Evolutionary conservation across 1,140 invertebrate species (phyloP).

Genomic region (Choristoneura fumiferana): DNA sequence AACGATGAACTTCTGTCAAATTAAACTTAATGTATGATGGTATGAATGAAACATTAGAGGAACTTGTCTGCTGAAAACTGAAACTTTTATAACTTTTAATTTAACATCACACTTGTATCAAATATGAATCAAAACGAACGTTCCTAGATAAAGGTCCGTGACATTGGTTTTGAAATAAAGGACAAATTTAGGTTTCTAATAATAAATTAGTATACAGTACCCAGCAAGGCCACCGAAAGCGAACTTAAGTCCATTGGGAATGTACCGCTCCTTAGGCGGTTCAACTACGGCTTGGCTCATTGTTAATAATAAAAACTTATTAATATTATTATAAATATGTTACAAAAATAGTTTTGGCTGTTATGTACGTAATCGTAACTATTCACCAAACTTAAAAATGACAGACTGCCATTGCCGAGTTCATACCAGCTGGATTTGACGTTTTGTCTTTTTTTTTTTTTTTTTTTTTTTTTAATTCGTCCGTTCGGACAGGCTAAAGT

Average conservation of each 20-base stretch:
- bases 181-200: conserved; percentile 37
- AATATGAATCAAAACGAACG: too few relatives aligned
- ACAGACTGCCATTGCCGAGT: background rate
- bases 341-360: background rate
- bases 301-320: conserved; percentile 4
- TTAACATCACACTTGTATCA: too few relatives aligned
- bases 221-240: conserved; percentile 83
- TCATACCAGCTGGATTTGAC: conserved; percentile 13
- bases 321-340: background rate
- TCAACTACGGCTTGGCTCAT: conserved; percentile 44
- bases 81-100: conserved; percentile 17
- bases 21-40: too few relatives aligned
- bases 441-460: background rate
- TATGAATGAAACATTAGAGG: too few relatives aligned
- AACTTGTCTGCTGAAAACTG: background rate
- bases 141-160: conserved; percentile 25
- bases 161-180: conserved; percentile 40
- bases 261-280: conserved; percentile 60
- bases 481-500: too few relatives aligned
- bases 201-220: conserved; percentile 77
- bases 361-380: background rate
- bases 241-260: conserved; percentile 83
- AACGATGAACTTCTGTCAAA: too few relatives aligned
- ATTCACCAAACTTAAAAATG: conserved; percentile 5
- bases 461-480: too few relatives aligned